Evolutionary conservation across 2,797 vertebrate species (phyloP).

Genomic region (Etheostoma perlongum): DNA sequence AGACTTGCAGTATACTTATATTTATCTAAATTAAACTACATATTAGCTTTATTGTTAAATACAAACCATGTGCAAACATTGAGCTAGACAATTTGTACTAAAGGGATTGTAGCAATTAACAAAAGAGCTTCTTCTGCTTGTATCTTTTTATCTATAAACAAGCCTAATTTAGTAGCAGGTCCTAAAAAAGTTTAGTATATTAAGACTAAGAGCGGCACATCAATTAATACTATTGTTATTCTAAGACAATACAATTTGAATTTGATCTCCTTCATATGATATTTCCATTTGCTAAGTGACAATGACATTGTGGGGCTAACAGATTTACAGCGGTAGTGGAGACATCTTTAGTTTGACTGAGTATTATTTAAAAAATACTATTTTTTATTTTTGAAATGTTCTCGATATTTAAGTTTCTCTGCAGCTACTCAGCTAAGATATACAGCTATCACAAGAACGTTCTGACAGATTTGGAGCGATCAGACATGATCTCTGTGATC

Average conservation of each 20-base stretch:
- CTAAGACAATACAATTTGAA: constrained; percentile 3
- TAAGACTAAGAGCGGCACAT: neutral
- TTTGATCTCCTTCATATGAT: neutral
- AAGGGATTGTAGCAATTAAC: constrained; percentile 17
- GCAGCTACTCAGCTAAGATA: neutral
- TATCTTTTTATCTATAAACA: constrained; percentile 13
- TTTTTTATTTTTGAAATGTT: neutral
- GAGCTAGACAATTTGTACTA: neutral
- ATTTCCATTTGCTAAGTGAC: neutral
- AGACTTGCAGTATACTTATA: neutral
- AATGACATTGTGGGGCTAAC: neutral
- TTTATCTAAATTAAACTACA: neutral
- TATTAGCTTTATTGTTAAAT: constrained; percentile 17
- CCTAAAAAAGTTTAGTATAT: neutral
- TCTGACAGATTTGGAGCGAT: constrained; percentile 19
- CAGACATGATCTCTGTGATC: constrained; percentile 34
- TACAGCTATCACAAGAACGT: neutral
- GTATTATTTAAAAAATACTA: neutral
- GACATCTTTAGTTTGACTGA: constrained; percentile 2
- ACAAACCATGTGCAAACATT: constrained; percentile 15
- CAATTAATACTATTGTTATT: neutral
- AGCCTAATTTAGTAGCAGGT: neutral
- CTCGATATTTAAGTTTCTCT: neutral
- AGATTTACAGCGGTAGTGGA: neutral
- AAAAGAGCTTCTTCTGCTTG: constrained; percentile 5